Evolutionary conservation across 2,888 invertebrate genomes (phyloP).

Genomic region (Chironomus riparius): DNA sequence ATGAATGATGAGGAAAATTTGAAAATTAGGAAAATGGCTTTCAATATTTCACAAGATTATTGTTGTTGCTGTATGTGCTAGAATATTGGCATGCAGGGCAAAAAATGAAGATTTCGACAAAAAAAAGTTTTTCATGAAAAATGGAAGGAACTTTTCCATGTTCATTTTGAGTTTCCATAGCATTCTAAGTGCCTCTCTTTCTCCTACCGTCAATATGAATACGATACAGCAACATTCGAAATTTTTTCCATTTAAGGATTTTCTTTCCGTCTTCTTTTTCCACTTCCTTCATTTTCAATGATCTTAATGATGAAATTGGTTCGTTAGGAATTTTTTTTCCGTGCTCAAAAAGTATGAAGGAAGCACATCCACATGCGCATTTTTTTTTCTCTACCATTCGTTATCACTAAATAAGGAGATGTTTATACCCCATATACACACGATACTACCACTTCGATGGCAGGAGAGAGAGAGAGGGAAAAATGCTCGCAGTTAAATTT

Average conservation of each 20-base stretch:
- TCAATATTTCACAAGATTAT: background rate
- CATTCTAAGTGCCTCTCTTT: background rate
- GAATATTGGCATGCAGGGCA: background rate
- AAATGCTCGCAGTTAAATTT: background rate
- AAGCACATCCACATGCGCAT: conserved; percentile 14
- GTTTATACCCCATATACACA: background rate
- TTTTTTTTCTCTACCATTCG: background rate
- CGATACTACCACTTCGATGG: background rate
- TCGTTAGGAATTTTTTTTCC: conserved; percentile 12
- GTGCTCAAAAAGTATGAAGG: background rate
- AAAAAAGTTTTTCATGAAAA: background rate
- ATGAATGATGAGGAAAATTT: background rate
- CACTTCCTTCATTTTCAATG: background rate
- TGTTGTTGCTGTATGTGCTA: background rate
- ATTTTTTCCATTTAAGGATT: background rate
- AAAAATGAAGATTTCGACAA: background rate
- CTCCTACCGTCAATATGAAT: background rate
- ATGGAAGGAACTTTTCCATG: background rate
- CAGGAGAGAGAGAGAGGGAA: too few relatives aligned
- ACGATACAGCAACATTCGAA: background rate
- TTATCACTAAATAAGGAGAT: background rate
- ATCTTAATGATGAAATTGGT: conserved; percentile 26
- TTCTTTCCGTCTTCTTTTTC: background rate
- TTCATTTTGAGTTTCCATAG: conserved; percentile 7
- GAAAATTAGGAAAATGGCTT: conserved; percentile 6